Base-by-base conservation (phyloP, 2,797 vertebrate genomes). In the Philypnodon macrostomus region DNA sequence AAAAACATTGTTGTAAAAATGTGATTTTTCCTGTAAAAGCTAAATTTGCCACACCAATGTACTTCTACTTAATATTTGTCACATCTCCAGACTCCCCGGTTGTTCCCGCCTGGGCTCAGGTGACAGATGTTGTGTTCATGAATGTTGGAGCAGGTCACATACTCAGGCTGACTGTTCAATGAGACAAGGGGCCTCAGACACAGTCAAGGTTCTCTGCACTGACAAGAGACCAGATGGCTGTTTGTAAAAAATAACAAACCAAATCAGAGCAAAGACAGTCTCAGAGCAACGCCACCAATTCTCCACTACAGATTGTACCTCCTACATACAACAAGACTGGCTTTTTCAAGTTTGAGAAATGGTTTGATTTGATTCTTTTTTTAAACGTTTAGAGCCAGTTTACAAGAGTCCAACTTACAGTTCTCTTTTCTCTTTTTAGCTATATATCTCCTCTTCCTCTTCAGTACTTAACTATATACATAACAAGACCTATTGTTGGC, bases 221-320 rank as follows among this genome's bases (percentile, higher is more conserved):
- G 79, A 78, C 75, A 77, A 80, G 70, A 49, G 53, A 78, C 65
- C 84, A 87, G 83, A 85, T 84, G 84, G 78, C 63, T 39, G 80
- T 71, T 77, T 59, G 72, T 67, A 73, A 62, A 70, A n/a, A 79
- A 76, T 58, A 79, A 75, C 70, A 66, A 81, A 71, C 58, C 75
- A 50, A 52, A 78, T 75, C 69, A 70, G 70, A 75, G 53, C 34
- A 9, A 33, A n/a, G 41, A 58, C 47, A 24, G 38, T 53, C n/a
- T n/a, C 50, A 59, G 52, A 70, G 56, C 61, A 29, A 69, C 21
- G n/a, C 42, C 32, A 57, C 41, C 39, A 39, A 61, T 32, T 52
- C 67, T 74, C 54, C 54, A 40, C 47, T 18, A 40, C 58, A 37
- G 56, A 51, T 44, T 44, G 35, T 41, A n/a, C 66, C 52, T 50